phyloP scores from a whole-genome alignment of 2,113 vertebrate genomes.

The Osmerus mordax region DNA sequence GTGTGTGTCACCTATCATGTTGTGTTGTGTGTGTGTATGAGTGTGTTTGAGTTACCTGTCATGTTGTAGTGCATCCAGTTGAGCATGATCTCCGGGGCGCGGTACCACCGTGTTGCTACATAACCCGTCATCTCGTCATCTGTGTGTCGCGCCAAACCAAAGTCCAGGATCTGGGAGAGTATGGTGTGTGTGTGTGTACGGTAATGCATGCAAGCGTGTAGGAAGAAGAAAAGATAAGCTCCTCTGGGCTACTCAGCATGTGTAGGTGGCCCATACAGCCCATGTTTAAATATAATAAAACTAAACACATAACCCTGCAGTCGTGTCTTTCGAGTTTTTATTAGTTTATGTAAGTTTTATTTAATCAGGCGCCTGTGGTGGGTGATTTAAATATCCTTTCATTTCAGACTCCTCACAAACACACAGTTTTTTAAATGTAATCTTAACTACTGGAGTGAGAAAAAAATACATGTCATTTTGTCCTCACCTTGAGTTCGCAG shows the following conservation, averaged over 20 bases:
- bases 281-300: too few species aligned
- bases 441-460: too few species aligned
- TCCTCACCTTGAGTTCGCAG: constrained; percentile 91
- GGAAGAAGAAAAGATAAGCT: too few species aligned
- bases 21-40: neutral
- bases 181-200: neutral
- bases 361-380: too few species aligned
- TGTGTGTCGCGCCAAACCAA: constrained; percentile 92
- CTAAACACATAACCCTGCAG: neutral
- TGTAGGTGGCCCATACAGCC: too few species aligned
- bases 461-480: neutral
- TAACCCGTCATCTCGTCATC: constrained; percentile 99
- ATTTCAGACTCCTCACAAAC: too few species aligned
- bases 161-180: constrained; percentile 87
- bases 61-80: constrained; percentile 99
- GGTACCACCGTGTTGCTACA: constrained; percentile 95
- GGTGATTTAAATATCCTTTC: too few species aligned
- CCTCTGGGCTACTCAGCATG: too few species aligned
- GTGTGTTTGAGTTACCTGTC: constrained; percentile 76
- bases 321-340: neutral
- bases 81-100: constrained; percentile 97
- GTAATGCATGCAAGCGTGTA: too few species aligned
- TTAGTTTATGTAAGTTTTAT: too few species aligned
- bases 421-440: too few species aligned
- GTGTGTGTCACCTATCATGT: neutral